These are phyloP conservation scores for Megaceryle maxima DNA, from an alignment of 2,113 vertebrate genomes.

Conservation along the genomic window DNA sequence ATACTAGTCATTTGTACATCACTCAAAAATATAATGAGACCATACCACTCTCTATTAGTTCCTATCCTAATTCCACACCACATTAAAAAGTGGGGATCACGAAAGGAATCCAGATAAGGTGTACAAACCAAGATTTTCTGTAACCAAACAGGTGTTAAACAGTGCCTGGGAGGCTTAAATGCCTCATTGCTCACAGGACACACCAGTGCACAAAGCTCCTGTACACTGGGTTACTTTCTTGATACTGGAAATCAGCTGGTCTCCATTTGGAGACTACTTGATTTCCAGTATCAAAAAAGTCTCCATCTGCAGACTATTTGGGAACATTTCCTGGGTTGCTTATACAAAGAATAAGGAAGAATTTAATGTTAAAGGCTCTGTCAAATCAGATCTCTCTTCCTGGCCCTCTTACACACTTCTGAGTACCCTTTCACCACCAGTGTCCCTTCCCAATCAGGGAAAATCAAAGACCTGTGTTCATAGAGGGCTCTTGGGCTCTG, in stretches of 20 bases:
- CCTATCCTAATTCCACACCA: background rate
- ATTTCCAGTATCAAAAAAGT: too few species aligned
- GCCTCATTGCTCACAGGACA: background rate
- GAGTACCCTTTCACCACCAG: background rate
- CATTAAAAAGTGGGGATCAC: background rate
- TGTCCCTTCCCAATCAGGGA: background rate
- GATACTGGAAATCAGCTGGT: background rate
- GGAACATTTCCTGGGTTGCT: background rate
- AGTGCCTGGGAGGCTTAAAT: background rate
- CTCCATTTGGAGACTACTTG: background rate
- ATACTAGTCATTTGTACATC: fast-evolving
- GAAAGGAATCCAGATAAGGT: background rate
- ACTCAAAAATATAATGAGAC: background rate
- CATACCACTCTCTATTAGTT: fast-evolving
- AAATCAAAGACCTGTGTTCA: background rate
- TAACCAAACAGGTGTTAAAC: background rate
- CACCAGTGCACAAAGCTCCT: background rate
- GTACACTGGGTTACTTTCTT: fast-evolving
- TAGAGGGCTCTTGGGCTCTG: fast-evolving
- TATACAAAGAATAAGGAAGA: too few species aligned
- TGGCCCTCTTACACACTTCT: fast-evolving
- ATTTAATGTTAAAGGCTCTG: background rate
- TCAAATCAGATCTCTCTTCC: background rate
- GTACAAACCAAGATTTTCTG: background rate
- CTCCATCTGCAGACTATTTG: too few species aligned